Evolutionary conservation across 2,797 vertebrate genomes (phyloP).

Genomic region (Propithecus perrieri): DNA sequence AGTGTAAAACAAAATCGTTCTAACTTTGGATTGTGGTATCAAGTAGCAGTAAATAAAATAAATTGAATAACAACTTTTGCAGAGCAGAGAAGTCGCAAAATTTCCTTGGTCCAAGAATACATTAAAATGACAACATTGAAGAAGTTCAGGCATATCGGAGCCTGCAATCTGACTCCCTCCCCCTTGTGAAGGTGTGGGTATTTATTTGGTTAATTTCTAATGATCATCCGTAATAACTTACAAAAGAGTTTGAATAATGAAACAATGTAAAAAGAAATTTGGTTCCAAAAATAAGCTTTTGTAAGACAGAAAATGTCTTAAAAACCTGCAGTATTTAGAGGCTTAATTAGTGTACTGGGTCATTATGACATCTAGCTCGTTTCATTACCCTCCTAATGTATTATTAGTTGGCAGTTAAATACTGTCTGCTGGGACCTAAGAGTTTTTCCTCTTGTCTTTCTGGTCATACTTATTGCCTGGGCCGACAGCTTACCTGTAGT

Average conservation of each 20-base stretch:
- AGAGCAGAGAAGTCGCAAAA: not conserved
- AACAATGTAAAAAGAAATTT: slow-evolving; percentile 80
- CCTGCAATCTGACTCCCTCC: slow-evolving; percentile 22
- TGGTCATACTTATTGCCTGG: slow-evolving; percentile 87
- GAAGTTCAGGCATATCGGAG: not conserved
- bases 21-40: not conserved
- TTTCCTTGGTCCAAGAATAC: not conserved
- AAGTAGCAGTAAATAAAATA: slow-evolving; percentile 29
- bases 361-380: slow-evolving; percentile 87
- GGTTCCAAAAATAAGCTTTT: slow-evolving; percentile 82
- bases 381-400: slow-evolving; percentile 86
- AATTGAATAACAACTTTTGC: not conserved
- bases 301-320: slow-evolving; percentile 82
- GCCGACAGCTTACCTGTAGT: slow-evolving; percentile 95
- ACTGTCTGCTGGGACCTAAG: slow-evolving; percentile 88
- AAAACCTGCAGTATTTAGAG: slow-evolving; percentile 85
- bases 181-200: slow-evolving; percentile 57
- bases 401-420: slow-evolving; percentile 87
- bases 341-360: slow-evolving; percentile 88
- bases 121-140: slow-evolving; percentile 36
- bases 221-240: slow-evolving; percentile 65
- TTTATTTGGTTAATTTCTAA: slow-evolving; percentile 81
- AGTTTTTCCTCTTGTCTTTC: slow-evolving; percentile 86
- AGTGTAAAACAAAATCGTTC: not conserved
- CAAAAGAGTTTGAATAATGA: slow-evolving; percentile 76